Base-by-base conservation (phyloP, 2,888 invertebrate species). In the Aproaerema taeniolella region DNA sequence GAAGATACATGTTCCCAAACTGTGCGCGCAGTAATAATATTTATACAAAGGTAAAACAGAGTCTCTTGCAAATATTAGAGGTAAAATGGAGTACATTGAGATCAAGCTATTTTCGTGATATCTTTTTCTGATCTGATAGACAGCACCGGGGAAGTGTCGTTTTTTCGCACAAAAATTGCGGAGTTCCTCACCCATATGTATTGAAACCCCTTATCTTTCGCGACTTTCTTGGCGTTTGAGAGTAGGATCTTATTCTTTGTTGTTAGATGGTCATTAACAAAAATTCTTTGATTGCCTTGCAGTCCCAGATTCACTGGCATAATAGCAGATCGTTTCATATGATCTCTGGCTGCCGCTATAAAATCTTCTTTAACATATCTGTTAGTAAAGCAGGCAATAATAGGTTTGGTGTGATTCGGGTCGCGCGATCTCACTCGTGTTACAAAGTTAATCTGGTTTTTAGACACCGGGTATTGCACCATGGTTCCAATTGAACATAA, bases 361-460 rank as follows among this genome's bases (percentile, higher is more conserved):
- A 37, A 37, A n/a, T 37, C 10, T 10, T 37, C 36, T 8, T 37
- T 37, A 2, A 12, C 29, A 10, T 37, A 37, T 12, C 28, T 28
- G n/a, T 33, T 33, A 7, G 17, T 17, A n/a, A 33, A 33, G 9
- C 20, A 11, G 2, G 12, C 24, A 2, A 33, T 11, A 11, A 33
- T 33, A 2, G 33, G 33, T n/a, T 33, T 33, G 6, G 20, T 2
- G 1, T 24, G 4, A 14, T 24, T 11, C 2, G 24, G 3, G n/a
- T 10, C 33, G 6, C n/a, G 20, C 14, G 33, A 3, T 2, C 11
- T 20, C 2, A 33, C 12, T 3, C 33, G 3, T 2, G 33, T 33
- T 4, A 33, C 11, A 24, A 33, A 33, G n/a, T 33, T 33, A 2
- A 33, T 11, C 7, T 33, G n/a, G 2, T 12, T 6, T 11, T 33